Base-by-base conservation (phyloP, 2,888 invertebrate species). In the Didymodactylos carnosus region DNA sequence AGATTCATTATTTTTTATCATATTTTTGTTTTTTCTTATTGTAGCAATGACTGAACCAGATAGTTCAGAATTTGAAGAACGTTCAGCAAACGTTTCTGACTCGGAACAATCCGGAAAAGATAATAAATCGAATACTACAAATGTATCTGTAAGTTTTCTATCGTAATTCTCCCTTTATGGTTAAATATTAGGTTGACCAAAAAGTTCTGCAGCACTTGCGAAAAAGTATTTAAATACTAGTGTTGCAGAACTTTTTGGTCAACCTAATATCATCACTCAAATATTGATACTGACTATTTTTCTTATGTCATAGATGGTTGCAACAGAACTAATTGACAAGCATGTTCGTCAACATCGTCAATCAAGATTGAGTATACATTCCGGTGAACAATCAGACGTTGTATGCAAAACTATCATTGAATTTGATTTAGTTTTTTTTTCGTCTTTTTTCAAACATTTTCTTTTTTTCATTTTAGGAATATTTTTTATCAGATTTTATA, bases 401-500 rank as follows among this genome's bases (percentile, higher is more conserved):
- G 39, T 39, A 39, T n/a, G n/a, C n/a, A n/a, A n/a, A n/a, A 69
- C n/a, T 16, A 16, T 62, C 2, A 16, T 40, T 29, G 10, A 29
- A 16, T 51, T 11, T 19, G n/a, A n/a, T n/a, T n/a, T n/a, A n/a
- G n/a, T n/a, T n/a, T n/a, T n/a, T n/a, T n/a, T n/a, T n/a, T n/a
- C n/a, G n/a, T n/a, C n/a, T n/a, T n/a, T n/a, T n/a, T n/a, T n/a
- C n/a, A n/a, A n/a, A n/a, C n/a, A n/a, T n/a, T n/a, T n/a, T n/a
- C n/a, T n/a, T n/a, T 27, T 71, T 35, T 49, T 2, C 14, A 10
- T 39, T 69, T 6, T 49, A 76, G 76, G 75, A 73, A 7, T 70
- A 74, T 70, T 73, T 76, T n/a, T 49, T 77, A 25, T 75, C 75
- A 69, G 77, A 76, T 27, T 78, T 76, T 72, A 70, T 76, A 3